Percentiles rank a stretch among this genome's conserved stretches.
Conservation (phyloP, 2,797 vertebrate species). For the Lophius americanus region DNA sequence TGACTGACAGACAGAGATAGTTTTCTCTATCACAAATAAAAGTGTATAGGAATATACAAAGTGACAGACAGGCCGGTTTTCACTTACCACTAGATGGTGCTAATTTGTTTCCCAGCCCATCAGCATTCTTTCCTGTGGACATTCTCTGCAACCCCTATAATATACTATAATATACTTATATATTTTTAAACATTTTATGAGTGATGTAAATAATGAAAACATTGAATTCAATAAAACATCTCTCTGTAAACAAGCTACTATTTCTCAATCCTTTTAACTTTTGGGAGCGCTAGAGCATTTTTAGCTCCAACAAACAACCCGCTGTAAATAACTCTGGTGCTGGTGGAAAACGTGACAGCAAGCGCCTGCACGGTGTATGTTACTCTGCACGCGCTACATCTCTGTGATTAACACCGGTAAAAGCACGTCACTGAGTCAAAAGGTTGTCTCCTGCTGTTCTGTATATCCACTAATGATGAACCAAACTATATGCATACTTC, state of each 20-base stretch:
- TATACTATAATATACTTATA: too few species aligned
- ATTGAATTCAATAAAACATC: slow-evolving; percentile 31
- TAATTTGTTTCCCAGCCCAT: slow-evolving; percentile 60
- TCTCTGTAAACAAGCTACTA: slow-evolving; percentile 40
- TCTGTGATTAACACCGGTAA: slow-evolving; percentile 42
- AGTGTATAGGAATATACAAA: not conserved
- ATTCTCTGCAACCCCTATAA: not conserved
- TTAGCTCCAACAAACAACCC: slow-evolving; percentile 24
- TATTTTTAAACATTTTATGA: too few species aligned
- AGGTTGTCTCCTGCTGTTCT: slow-evolving; percentile 47
- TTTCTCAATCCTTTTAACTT: slow-evolving; percentile 28
- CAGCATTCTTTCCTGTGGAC: not conserved
- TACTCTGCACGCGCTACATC: slow-evolving; percentile 49
- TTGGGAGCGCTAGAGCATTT: slow-evolving; percentile 15
- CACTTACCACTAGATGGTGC: slow-evolving; percentile 72
- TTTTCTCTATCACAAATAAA: not conserved
- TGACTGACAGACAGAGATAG: slow-evolving; percentile 8
- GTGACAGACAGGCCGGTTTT: slow-evolving; percentile 19
- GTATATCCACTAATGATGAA: slow-evolving; percentile 54
- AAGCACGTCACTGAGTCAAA: slow-evolving; percentile 36
- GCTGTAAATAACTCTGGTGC: slow-evolving; percentile 32
- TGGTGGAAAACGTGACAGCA: slow-evolving; percentile 20
- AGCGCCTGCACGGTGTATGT: not conserved
- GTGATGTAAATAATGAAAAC: slow-evolving; percentile 24
- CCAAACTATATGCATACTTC: slow-evolving; percentile 52